Percentiles rank a stretch among this genome's conserved stretches.
phyloP scores from a whole-genome alignment of 1,140 invertebrate species.

The Lethrus apterus region DNA sequence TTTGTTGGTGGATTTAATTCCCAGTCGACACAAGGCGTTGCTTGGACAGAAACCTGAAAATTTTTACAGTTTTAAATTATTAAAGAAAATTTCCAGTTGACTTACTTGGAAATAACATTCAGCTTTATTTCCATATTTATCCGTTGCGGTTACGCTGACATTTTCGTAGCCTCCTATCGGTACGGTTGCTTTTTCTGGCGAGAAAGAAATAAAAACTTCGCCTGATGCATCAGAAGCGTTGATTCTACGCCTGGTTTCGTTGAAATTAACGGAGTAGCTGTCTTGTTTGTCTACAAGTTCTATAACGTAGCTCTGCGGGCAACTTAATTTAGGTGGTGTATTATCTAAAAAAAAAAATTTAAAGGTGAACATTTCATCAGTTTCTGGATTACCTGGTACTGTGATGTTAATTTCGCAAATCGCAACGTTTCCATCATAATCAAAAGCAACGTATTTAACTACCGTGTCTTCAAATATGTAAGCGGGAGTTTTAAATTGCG shows the following conservation, averaged over 20 bases:
- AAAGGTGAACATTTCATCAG: constrained; percentile 1
- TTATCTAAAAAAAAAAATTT: constrained; percentile 55
- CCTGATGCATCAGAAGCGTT: constrained; percentile 86
- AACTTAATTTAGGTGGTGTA: constrained; percentile 86
- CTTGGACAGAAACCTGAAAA: constrained; percentile 72
- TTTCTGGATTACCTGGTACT: constrained; percentile 55
- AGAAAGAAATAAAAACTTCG: constrained; percentile 74
- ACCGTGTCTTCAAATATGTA: constrained; percentile 86
- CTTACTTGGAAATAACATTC: constrained; percentile 87
- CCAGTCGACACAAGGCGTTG: constrained; percentile 91
- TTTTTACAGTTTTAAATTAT: not conserved
- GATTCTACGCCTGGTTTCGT: constrained; percentile 78
- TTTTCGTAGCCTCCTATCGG: constrained; percentile 88
- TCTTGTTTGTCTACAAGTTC: constrained; percentile 85
- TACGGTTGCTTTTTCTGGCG: constrained; percentile 80
- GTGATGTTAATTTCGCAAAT: constrained; percentile 95
- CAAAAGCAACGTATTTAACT: constrained; percentile 91
- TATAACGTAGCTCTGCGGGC: constrained; percentile 92
- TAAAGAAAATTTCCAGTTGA: constrained; percentile 12
- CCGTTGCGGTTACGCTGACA: constrained; percentile 84
- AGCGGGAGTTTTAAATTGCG: constrained; percentile 82
- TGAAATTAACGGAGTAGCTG: constrained; percentile 86
- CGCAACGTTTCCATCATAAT: constrained; percentile 94
- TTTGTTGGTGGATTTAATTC: constrained; percentile 81
- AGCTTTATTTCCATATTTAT: constrained; percentile 84